These are phyloP conservation scores for Climacteris rufus DNA, from an alignment of 2,113 vertebrate genomes.

Conservation along the genomic window DNA sequence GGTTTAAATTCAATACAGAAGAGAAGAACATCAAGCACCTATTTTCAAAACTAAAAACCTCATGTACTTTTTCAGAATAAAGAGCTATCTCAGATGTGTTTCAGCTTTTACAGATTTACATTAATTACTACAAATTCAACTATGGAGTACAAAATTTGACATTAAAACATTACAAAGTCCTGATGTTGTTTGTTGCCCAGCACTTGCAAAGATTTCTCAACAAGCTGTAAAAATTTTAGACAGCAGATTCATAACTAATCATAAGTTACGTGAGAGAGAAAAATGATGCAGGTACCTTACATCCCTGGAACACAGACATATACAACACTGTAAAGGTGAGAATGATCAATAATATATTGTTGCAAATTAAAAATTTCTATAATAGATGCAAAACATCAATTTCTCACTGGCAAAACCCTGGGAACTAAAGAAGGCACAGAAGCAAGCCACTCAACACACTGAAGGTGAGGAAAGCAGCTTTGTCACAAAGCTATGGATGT, in stretches of 20 bases:
- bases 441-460: background rate
- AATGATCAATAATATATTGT: background rate
- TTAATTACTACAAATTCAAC: background rate
- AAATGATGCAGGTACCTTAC: background rate
- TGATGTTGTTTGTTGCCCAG: background rate
- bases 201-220: background rate
- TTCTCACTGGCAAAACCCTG: background rate
- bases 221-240: background rate
- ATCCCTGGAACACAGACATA: background rate
- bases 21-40: background rate
- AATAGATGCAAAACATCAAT: background rate
- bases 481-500: rapidly evolving
- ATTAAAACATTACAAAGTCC: background rate
- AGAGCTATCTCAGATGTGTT: background rate
- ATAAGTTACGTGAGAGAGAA: background rate
- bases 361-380: background rate
- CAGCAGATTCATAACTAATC: background rate
- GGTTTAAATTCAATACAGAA: background rate
- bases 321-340: background rate
- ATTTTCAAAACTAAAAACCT: background rate
- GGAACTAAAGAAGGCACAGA: background rate
- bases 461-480: background rate
- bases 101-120: background rate
- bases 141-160: background rate
- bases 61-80: background rate